Percentiles rank a stretch among this genome's conserved stretches.
These are phyloP conservation scores for Drosophila funebris DNA, from an alignment of 1,140 invertebrate species.

Conservation along the genomic window DNA sequence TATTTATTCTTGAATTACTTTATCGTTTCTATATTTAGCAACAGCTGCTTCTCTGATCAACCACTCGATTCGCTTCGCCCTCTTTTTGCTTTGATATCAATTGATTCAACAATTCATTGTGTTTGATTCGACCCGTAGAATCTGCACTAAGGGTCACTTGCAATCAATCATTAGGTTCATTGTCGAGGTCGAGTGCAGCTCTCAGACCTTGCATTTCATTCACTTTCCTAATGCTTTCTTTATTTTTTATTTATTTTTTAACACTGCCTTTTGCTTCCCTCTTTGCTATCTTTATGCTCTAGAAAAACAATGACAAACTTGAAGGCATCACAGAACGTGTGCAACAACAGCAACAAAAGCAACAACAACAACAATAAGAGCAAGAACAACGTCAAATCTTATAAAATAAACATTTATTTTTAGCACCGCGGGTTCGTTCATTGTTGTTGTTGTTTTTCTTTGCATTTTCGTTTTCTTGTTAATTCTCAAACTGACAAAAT, in stretches of 20 bases:
- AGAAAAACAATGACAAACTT: slow-evolving; percentile 64
- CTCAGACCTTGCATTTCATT: slow-evolving; percentile 5
- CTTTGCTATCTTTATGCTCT: background rate
- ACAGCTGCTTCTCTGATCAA: too few relatives aligned
- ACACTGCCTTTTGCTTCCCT: background rate
- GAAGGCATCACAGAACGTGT: slow-evolving; percentile 24
- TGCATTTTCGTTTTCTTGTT: slow-evolving; percentile 40
- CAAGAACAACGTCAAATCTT: slow-evolving; percentile 56
- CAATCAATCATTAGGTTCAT: slow-evolving; percentile 19
- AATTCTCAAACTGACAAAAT: slow-evolving; percentile 61
- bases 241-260: background rate
- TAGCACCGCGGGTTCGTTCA: slow-evolving; percentile 46
- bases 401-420: slow-evolving; percentile 82
- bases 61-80: too few relatives aligned
- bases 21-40: too few relatives aligned
- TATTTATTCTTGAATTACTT: too few relatives aligned
- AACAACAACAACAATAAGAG: slow-evolving; percentile 12
- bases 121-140: too few relatives aligned
- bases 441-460: slow-evolving; percentile 30
- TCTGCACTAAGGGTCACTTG: background rate
- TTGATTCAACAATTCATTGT: background rate
- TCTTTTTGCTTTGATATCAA: too few relatives aligned
- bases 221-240: background rate
- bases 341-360: slow-evolving; percentile 11
- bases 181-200: slow-evolving; percentile 35